Conservation (phyloP, 2,888 invertebrate genomes). For the Xestobium rufovillosum region DNA sequence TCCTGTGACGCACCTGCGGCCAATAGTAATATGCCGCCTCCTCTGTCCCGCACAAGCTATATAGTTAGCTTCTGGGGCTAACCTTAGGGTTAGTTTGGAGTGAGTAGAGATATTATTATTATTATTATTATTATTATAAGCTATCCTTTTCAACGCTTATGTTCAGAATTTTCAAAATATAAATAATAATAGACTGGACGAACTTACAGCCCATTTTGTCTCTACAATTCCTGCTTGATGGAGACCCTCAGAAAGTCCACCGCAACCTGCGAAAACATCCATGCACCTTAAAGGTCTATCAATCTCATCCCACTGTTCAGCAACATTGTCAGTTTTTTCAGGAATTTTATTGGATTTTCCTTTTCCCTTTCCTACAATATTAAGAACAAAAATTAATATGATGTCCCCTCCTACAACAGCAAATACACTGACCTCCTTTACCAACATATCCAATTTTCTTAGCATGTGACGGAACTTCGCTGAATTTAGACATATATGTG, state of each 20-base stretch:
- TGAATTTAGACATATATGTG: constrained; percentile 46
- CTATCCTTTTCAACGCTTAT: too few relatives aligned
- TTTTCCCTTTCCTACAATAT: constrained; percentile 63
- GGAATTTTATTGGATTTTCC: constrained; percentile 45
- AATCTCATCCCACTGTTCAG: constrained; percentile 38
- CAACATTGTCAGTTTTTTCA: constrained; percentile 25
- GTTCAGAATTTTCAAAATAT: too few relatives aligned
- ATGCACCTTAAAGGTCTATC: constrained; percentile 55
- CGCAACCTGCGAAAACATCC: constrained; percentile 83
- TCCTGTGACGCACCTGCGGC: too few relatives aligned
- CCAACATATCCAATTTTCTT: constrained; percentile 50
- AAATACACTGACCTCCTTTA: constrained; percentile 46
- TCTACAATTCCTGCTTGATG: constrained; percentile 62
- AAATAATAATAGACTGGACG: too few relatives aligned
- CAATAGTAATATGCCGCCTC: too few relatives aligned
- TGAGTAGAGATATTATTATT: too few relatives aligned
- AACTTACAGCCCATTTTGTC: constrained; percentile 63
- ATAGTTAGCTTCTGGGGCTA: too few relatives aligned
- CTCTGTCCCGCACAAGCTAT: too few relatives aligned
- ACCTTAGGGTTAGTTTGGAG: too few relatives aligned
- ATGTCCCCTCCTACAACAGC: too few relatives aligned
- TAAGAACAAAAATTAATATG: constrained; percentile 1
- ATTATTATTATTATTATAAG: too few relatives aligned
- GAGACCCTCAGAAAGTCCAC: constrained; percentile 70
- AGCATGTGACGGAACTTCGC: constrained; percentile 56